These are phyloP conservation scores for Bujurquina vittata DNA, from an alignment of 2,113 vertebrate species.

Conservation along the genomic window DNA sequence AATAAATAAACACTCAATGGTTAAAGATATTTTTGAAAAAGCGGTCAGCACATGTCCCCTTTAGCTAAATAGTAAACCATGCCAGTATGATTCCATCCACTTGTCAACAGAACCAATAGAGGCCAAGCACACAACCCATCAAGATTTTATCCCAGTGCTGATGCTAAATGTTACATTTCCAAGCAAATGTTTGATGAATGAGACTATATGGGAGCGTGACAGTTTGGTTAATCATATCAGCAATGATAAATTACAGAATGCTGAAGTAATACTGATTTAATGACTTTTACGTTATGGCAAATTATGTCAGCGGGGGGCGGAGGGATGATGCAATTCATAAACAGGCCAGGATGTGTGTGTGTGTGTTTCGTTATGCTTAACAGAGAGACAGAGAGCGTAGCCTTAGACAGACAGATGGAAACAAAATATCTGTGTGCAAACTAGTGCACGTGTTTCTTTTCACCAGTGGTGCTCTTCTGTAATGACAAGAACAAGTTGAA, in stretches of 20 bases:
- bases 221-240: slow-evolving; percentile 71
- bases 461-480: slow-evolving; percentile 6
- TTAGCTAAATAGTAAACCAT: slow-evolving; percentile 9
- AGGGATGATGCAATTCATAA: slow-evolving; percentile 59
- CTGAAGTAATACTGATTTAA: slow-evolving; percentile 67
- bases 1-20: background rate
- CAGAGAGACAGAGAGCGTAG: background rate
- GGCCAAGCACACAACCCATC: slow-evolving; percentile 10
- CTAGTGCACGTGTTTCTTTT: slow-evolving; percentile 6
- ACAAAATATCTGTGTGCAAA: background rate
- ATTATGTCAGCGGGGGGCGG: slow-evolving; percentile 60
- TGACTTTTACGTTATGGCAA: slow-evolving; percentile 63
- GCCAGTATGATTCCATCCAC: background rate
- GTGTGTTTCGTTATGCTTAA: background rate
- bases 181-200: slow-evolving; percentile 68
- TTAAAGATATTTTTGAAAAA: background rate
- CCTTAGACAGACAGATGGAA: background rate
- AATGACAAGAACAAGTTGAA: slow-evolving; percentile 38
- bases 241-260: slow-evolving; percentile 71
- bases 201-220: slow-evolving; percentile 59
- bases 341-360: background rate
- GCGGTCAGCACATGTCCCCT: background rate
- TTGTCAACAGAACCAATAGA: slow-evolving; percentile 14
- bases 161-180: slow-evolving; percentile 53
- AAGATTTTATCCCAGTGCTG: background rate